Conservation (phyloP, 2,113 vertebrate genomes). For the Cryptotis parvus region DNA sequence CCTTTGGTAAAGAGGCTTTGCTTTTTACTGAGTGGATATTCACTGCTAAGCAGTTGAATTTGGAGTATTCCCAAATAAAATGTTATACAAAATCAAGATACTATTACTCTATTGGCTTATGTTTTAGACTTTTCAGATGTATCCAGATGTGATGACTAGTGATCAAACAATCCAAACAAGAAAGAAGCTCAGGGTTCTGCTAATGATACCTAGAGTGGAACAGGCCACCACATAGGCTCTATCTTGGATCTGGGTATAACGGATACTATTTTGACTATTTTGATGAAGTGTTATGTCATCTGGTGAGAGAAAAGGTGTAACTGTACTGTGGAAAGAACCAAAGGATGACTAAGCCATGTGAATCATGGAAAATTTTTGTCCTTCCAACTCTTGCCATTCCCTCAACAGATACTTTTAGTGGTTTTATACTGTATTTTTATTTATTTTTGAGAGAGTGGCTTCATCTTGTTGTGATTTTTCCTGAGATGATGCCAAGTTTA, state of each 20-base stretch:
- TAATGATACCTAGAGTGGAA: not conserved
- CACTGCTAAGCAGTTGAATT: not conserved
- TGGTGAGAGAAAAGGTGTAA: not conserved
- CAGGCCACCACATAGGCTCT: not conserved
- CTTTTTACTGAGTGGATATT: not conserved
- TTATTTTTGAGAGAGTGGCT: slow-evolving; percentile 52
- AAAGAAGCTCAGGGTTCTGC: not conserved
- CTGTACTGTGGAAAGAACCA: not conserved
- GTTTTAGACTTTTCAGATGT: slow-evolving; percentile 36
- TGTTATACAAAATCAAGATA: slow-evolving; percentile 20
- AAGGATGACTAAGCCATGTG: not conserved
- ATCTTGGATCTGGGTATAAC: not conserved
- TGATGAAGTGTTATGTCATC: not conserved
- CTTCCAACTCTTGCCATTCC: not conserved
- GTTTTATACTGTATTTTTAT: slow-evolving; percentile 46
- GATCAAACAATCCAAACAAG: slow-evolving; percentile 1
- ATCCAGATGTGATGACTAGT: slow-evolving; percentile 1
- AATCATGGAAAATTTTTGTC: slow-evolving; percentile 10
- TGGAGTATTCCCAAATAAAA: slow-evolving; percentile 40
- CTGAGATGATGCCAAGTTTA: slow-evolving; percentile 60
- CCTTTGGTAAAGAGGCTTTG: not conserved
- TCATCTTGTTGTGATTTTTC: slow-evolving; percentile 61
- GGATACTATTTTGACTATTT: too few relatives aligned
- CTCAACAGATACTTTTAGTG: not conserved
- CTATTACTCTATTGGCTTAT: slow-evolving; percentile 32